These are phyloP conservation scores for Mnemiopsis leidyi DNA, from an alignment of 37 sponge, comb jelly and placozoan genomes.

Conservation along the genomic window DNA sequence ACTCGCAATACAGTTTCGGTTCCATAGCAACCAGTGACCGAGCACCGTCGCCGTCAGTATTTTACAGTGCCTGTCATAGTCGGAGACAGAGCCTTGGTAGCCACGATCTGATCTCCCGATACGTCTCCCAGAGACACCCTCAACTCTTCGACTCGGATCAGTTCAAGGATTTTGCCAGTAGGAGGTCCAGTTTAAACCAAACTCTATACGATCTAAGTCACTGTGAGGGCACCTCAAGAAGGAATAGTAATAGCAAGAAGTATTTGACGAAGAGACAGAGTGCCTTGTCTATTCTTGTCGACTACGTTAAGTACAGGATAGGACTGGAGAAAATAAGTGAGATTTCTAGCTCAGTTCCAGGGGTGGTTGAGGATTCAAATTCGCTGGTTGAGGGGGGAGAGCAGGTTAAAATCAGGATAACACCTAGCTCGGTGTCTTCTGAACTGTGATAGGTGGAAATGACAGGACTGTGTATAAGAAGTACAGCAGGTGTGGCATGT, in stretches of 20 bases:
- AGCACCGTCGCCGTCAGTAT: background rate
- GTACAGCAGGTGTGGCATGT: too few species aligned
- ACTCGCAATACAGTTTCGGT: background rate
- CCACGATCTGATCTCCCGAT: background rate
- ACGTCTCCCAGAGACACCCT: background rate
- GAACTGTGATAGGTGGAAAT: background rate
- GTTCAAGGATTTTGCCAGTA: background rate
- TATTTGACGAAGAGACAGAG: background rate
- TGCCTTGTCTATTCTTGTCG: background rate
- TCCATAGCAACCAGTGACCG: background rate
- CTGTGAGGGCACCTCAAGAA: background rate
- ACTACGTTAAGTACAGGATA: background rate
- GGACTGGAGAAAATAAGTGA: background rate
- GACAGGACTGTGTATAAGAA: too few species aligned
- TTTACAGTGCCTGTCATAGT: conserved; percentile 2
- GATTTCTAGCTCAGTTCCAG: background rate
- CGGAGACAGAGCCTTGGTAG: background rate
- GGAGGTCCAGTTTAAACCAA: background rate
- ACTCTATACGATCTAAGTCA: background rate
- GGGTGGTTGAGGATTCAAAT: background rate
- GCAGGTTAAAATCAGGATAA: background rate
- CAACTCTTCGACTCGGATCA: background rate
- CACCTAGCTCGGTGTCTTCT: background rate
- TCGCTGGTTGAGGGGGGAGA: background rate
- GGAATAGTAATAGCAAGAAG: background rate